phyloP scores from a whole-genome alignment of 2,113 vertebrate genomes.

The Dascyllus trimaculatus region DNA sequence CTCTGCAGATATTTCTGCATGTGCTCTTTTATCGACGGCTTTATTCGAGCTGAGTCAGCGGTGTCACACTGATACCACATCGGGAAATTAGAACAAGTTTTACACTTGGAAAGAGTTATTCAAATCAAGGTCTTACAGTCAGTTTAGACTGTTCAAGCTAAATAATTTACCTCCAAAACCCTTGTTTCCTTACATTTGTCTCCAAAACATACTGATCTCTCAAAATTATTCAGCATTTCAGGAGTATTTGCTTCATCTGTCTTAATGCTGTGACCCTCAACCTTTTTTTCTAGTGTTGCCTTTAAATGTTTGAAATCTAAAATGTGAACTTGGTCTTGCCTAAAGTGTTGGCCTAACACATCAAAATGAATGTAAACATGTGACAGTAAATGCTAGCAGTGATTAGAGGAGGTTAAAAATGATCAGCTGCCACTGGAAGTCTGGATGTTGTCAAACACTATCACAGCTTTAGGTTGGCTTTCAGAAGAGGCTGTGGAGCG shows the following conservation, averaged over 20 bases:
- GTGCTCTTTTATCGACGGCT: not conserved
- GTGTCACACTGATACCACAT: slow-evolving; percentile 4
- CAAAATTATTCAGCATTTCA: too few species aligned
- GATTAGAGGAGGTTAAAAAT: slow-evolving; percentile 28
- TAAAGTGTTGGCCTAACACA: not conserved
- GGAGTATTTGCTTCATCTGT: not conserved
- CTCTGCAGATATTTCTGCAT: slow-evolving; percentile 31
- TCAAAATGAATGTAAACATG: not conserved
- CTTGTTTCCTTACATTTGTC: not conserved
- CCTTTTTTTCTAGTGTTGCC: not conserved
- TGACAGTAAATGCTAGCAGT: slow-evolving; percentile 18
- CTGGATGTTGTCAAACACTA: slow-evolving; percentile 42
- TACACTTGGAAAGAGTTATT: slow-evolving; percentile 18
- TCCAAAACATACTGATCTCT: too few species aligned
- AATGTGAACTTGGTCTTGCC: not conserved
- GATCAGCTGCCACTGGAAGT: slow-evolving; percentile 1
- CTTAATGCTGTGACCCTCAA: not conserved
- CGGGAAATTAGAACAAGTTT: slow-evolving; percentile 1
- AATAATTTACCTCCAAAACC: not conserved
- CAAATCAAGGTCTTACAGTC: not conserved
- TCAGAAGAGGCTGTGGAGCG: slow-evolving; percentile 23
- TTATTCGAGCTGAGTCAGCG: slow-evolving; percentile 38
- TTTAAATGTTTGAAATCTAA: not conserved
- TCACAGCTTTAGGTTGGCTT: slow-evolving; percentile 11
- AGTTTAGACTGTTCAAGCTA: not conserved